Base-by-base conservation (phyloP, 2,113 vertebrate species). In the Sardina pilchardus region DNA sequence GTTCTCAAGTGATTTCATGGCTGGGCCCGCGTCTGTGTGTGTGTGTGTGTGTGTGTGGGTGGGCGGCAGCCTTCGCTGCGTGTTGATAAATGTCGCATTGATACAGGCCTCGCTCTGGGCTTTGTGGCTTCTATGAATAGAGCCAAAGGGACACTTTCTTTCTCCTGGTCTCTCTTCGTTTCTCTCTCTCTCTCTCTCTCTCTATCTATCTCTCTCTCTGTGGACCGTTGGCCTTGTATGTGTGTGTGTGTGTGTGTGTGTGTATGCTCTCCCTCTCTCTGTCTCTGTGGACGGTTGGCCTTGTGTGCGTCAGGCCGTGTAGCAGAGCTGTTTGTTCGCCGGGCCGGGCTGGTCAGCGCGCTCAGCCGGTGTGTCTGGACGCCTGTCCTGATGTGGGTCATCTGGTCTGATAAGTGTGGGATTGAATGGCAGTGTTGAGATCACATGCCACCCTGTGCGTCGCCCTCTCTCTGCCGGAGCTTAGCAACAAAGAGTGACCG, bases 381-480 rank as follows among this genome's bases (percentile, higher is more conserved):
- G 44, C 88, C 47, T 71, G 45, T 82, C 21, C 63, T 71, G 63
- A 67, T 71, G 63, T 71, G 24, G 63, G 63, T 71, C 63, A 71
- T 71, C 63, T 71, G 63, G n/a, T 34, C 63, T 71, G 63, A 71
- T 67, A 71, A 30, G 42, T 81, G 82, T 42, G 24, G 36, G 83
- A 85, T 87, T 47, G 85, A 80, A 82, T 87, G 83, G 85, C 82
- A 45, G 63, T 83, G 85, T 85, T 90, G 88, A 87, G 89, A 92
- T 89, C 81, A 90, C 84, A 90, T 84, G 86, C 80, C 78, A 85
- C 86, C 84, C 81, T 86, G 88, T 86, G 88, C 81, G n/a, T 85
- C 87, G 30, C 26, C 63, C 63, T 71, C 63, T 34, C 34, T 34
- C 9, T 30, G 9, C 30, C 4, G 10, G n/a, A 14, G 63, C 12